These are phyloP conservation scores for Lordiphosa andalusiaca DNA, from an alignment of 2,888 invertebrate species.

Conservation along the genomic window DNA sequence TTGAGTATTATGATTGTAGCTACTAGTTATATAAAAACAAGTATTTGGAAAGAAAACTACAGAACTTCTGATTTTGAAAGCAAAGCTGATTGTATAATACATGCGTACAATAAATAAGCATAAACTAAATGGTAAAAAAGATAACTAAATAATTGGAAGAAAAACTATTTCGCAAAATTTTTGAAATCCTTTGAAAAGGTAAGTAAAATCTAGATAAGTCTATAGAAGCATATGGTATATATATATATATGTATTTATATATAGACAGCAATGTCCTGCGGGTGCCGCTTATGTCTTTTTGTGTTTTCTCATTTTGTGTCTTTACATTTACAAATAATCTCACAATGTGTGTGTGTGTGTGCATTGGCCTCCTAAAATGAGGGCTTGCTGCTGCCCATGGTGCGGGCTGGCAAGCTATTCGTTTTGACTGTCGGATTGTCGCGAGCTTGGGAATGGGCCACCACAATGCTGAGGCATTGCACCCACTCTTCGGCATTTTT, in stretches of 20 bases:
- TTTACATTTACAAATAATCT: constrained; percentile 75
- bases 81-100: constrained; percentile 68
- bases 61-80: constrained; percentile 44
- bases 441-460: constrained; percentile 85
- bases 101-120: constrained; percentile 68
- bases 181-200: constrained; percentile 68
- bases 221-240: constrained; percentile 35
- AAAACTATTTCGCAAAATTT: constrained; percentile 71
- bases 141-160: constrained; percentile 38
- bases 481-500: constrained; percentile 98
- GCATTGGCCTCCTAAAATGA: constrained; percentile 64
- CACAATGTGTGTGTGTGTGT: constrained; percentile 41
- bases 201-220: constrained; percentile 57
- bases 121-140: constrained; percentile 60
- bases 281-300: constrained; percentile 39
- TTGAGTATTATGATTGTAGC: constrained; percentile 11
- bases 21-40: neutral
- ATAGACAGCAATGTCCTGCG: constrained; percentile 41
- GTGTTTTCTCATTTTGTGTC: constrained; percentile 34
- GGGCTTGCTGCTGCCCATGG: constrained; percentile 79
- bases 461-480: constrained; percentile 95
- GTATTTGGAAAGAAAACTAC: constrained; percentile 18
- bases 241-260: constrained; percentile 34
- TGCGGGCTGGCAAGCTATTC: constrained; percentile 80
- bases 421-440: constrained; percentile 80